A percentile compares a stretch with the other conserved stretches of the same genome.
Conservation (phyloP, 1,140 invertebrate genomes). For the Anagrus nilaparvatae region DNA sequence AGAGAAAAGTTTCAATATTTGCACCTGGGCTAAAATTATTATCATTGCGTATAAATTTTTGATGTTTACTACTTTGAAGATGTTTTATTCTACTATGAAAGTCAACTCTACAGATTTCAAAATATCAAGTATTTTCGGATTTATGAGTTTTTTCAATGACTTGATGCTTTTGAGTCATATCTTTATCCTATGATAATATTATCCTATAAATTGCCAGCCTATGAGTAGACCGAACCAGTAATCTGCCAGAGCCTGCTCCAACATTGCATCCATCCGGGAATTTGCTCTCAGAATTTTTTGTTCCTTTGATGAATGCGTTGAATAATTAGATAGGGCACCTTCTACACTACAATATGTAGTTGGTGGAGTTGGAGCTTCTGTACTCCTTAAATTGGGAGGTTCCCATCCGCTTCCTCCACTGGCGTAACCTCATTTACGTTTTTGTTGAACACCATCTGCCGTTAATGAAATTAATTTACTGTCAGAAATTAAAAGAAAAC, state of each 20-base stretch:
- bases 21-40: constrained; percentile 53
- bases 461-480: constrained; percentile 25
- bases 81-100: constrained; percentile 56
- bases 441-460: too few relatives aligned
- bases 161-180: constrained; percentile 55
- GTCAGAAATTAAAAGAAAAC: too few relatives aligned
- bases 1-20: constrained; percentile 52
- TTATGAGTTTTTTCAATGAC: constrained; percentile 44
- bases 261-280: constrained; percentile 57
- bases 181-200: constrained; percentile 32
- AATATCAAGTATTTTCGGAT: constrained; percentile 51
- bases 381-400: constrained; percentile 31
- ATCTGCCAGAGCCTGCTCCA: constrained; percentile 49
- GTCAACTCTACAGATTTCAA: constrained; percentile 62
- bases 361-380: constrained; percentile 33
- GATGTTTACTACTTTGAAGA: constrained; percentile 55
- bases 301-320: constrained; percentile 33
- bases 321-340: constrained; percentile 33
- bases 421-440: constrained; percentile 33
- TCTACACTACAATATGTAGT: constrained; percentile 35
- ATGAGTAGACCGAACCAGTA: constrained; percentile 49
- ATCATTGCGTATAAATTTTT: constrained; percentile 56
- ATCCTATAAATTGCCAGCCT: constrained; percentile 42
- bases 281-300: constrained; percentile 41
- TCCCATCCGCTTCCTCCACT: constrained; percentile 36